Evolutionary conservation across 2,888 invertebrate genomes (phyloP), one percentile per base, ranked within the genome.

Genomic region (Perizoma flavofasciatum): DNA sequence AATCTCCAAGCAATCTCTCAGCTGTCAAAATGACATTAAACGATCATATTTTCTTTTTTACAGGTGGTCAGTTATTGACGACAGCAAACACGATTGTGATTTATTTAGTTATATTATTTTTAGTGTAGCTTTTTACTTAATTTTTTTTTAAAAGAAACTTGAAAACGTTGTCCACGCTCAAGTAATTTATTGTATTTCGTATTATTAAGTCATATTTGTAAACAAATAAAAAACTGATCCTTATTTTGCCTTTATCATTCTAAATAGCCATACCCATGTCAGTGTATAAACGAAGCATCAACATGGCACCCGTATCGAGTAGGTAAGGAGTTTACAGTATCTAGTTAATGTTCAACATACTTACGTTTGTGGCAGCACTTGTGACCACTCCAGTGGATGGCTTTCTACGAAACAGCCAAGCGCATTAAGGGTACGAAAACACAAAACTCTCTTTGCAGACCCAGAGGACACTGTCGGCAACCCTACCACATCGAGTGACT

Each of bases 11-110:
- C 5, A 8, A 9, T 41, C 41, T 41, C 5, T n/a, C 8, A 8
- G 41, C 41, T 5, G 41, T n/a, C n/a, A n/a, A n/a, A n/a, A 9
- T n/a, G n/a, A 9, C 4, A n/a, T 37, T 37, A 37, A 37, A 7
- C 8, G 37, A 8, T 9, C n/a, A 41, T n/a, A 2, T 41, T 55
- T 10, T 55, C 35, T 72, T 64, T 65, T 69, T 77, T 74, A 32
- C 79, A 79, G 79, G 65, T 68, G 65, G 68, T 63, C 52, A 69
- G 49, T 55, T 54, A 35, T 54, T 66, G 53, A 61, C 56, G 46
- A 50, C 67, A 49, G 66, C 61, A 61, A 56, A 55, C 61, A 65
- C 64, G 43, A 61, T 58, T 52, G 62, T 67, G 65, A 56, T 72
- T 56, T 71, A 64, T 49, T 61, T 59, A 10, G 39, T 68, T 62